Evolutionary conservation across 2,113 vertebrate genomes (phyloP).

Genomic region (Cephalopholis sonnerati): DNA sequence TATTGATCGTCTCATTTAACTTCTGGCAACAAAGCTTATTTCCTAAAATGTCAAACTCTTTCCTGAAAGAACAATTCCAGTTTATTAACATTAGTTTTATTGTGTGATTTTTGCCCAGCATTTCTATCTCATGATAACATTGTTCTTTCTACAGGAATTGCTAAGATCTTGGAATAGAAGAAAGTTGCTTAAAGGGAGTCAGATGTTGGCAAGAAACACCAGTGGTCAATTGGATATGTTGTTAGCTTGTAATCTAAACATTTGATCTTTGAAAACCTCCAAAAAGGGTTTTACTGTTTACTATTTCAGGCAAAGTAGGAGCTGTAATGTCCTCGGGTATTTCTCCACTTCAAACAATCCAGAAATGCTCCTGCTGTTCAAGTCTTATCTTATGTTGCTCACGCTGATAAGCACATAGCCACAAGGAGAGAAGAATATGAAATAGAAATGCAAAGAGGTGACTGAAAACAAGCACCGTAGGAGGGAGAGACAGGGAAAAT

Average conservation of each 20-base stretch:
- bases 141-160: neutral
- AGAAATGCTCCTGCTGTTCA: neutral
- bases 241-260: neutral
- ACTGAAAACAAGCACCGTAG: neutral
- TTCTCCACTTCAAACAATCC: slow-evolving; percentile 2
- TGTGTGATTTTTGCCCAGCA: neutral
- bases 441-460: slow-evolving; percentile 26
- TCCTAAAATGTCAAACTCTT: no score
- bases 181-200: neutral
- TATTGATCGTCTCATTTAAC: no score
- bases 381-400: slow-evolving; percentile 4
- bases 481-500: neutral
- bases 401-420: neutral
- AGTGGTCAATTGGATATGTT: neutral
- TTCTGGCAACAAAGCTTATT: no score
- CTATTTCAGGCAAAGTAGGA: neutral
- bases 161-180: neutral
- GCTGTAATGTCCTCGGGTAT: neutral
- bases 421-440: neutral
- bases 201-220: neutral
- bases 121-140: neutral
- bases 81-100: neutral
- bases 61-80: neutral
- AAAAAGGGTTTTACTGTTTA: neutral
- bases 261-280: neutral